Evolutionary conservation across 2,797 vertebrate genomes (phyloP).

Genomic region (Liasis olivaceus): DNA sequence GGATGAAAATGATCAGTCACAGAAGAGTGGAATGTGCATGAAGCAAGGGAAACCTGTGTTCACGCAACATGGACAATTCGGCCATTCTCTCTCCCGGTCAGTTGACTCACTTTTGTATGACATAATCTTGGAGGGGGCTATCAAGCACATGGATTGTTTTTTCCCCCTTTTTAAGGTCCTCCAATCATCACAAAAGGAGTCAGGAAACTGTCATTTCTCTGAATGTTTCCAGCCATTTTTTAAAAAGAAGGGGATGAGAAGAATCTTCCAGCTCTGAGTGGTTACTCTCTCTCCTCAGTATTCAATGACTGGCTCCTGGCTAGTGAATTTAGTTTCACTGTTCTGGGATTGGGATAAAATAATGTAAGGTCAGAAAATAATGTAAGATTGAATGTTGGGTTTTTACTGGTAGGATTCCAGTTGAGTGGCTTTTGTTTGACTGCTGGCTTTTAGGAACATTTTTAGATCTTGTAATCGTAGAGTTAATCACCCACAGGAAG

Average conservation of each 20-base stretch:
- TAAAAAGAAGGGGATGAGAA: background rate
- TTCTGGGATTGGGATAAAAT: background rate
- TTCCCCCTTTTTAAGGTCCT: too few relatives aligned
- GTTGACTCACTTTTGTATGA: too few relatives aligned
- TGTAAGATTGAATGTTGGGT: background rate
- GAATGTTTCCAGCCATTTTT: background rate
- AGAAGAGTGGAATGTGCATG: too few relatives aligned
- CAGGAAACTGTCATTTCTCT: background rate
- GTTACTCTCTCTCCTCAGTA: background rate
- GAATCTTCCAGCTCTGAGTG: background rate
- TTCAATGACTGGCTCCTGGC: background rate
- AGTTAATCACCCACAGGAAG: background rate
- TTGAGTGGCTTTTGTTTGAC: background rate
- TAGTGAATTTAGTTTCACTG: background rate
- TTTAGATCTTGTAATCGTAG: background rate
- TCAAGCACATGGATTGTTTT: too few relatives aligned
- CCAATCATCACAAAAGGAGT: too few relatives aligned
- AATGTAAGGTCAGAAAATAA: background rate
- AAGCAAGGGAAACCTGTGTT: too few relatives aligned
- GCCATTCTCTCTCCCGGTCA: too few relatives aligned
- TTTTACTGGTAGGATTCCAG: background rate
- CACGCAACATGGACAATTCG: too few relatives aligned
- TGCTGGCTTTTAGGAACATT: background rate
- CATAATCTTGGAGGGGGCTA: too few relatives aligned
- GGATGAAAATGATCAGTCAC: too few relatives aligned